Evolutionary conservation across 2,113 vertebrate species (phyloP).

Genomic region (Turdus rufiventris): DNA sequence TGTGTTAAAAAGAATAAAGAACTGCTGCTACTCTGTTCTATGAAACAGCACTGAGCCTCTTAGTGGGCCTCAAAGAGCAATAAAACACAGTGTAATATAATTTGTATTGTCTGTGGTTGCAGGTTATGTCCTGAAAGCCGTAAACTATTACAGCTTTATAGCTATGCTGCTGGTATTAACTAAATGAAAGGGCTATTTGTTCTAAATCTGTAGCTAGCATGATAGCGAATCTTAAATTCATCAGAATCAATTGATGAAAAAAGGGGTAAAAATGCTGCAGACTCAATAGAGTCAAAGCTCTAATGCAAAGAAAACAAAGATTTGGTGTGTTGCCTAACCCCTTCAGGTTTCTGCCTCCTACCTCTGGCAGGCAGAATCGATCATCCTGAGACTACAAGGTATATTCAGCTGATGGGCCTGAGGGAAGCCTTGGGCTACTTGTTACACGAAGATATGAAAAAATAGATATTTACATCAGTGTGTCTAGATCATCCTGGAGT

Average conservation of each 20-base stretch:
- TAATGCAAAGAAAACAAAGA: not conserved
- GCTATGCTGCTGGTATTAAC: conserved; percentile 67
- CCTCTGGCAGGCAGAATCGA: not conserved
- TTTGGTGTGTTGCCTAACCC: not conserved
- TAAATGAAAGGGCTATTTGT: conserved; percentile 70
- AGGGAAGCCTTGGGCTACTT: conserved; percentile 1
- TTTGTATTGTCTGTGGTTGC: conserved; percentile 72
- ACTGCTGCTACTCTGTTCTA: not conserved
- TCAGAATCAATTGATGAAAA: conserved; percentile 35
- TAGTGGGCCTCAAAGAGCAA: conserved; percentile 26
- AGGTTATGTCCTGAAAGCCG: conserved; percentile 68
- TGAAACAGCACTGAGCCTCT: conserved; percentile 6
- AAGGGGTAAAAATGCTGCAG: conserved; percentile 21
- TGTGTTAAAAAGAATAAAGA: conserved; percentile 36
- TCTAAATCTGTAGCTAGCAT: conserved; percentile 53
- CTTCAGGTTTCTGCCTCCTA: not conserved
- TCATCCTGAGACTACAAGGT: not conserved
- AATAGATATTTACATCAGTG: not conserved
- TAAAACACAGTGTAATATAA: conserved; percentile 58
- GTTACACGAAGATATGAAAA: not conserved
- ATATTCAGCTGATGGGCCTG: not conserved
- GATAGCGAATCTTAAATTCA: conserved; percentile 42
- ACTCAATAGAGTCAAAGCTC: not conserved
- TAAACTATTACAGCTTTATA: conserved; percentile 68
- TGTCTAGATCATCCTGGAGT: not conserved